phyloP scores from a whole-genome alignment of 2,113 vertebrate species.

The Antechinus flavipes region DNA sequence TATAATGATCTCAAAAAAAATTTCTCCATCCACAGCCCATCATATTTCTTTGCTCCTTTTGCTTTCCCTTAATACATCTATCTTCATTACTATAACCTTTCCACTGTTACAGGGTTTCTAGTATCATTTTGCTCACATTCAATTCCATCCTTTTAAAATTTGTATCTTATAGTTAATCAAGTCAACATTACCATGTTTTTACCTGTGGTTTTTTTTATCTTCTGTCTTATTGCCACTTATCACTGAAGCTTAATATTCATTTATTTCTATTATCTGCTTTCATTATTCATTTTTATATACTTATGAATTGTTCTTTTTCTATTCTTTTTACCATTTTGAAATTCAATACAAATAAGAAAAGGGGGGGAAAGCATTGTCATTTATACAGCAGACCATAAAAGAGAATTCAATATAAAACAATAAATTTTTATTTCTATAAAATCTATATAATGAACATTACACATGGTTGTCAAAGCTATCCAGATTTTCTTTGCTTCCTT shows the following conservation, averaged over 20 bases:
- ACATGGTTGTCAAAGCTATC: too few relatives aligned
- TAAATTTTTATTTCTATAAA: too few relatives aligned
- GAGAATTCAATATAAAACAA: too few relatives aligned
- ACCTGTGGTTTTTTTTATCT: not conserved
- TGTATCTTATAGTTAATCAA: not conserved
- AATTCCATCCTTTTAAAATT: not conserved
- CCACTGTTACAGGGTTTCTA: not conserved
- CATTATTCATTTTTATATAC: not conserved
- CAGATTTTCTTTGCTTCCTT: too few relatives aligned
- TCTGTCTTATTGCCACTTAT: not conserved
- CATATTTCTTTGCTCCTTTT: not conserved
- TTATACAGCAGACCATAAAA: too few relatives aligned
- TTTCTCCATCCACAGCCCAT: rapidly evolving
- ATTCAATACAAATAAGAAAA: too few relatives aligned
- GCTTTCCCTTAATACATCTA: not conserved
- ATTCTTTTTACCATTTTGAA: too few relatives aligned
- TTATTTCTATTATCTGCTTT: not conserved
- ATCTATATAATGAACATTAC: too few relatives aligned
- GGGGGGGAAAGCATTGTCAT: too few relatives aligned
- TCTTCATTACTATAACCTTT: not conserved
- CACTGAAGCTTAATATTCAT: not conserved
- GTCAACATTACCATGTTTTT: not conserved
- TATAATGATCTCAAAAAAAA: not conserved
- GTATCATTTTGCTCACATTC: not conserved
- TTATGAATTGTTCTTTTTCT: not conserved